phyloP scores from a whole-genome alignment of 2,113 vertebrate genomes.

The Mastomys natalensis region DNA sequence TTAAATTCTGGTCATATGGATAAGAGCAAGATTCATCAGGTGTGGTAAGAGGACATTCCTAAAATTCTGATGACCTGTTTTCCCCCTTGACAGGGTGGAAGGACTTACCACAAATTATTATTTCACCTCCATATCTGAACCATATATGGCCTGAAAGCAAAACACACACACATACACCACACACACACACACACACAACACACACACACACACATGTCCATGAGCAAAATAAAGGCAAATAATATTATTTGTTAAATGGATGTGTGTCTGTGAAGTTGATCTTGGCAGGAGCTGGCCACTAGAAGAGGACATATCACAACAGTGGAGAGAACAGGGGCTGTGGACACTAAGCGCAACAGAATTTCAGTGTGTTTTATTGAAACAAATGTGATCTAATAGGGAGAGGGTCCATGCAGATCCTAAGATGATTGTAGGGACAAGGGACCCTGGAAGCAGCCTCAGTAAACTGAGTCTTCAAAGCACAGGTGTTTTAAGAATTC shows the following conservation, averaged over 20 bases:
- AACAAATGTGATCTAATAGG: neutral
- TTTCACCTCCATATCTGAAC: no score
- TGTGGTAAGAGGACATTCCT: no score
- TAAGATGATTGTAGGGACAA: neutral
- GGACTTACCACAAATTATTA: no score
- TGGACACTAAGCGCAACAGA: neutral
- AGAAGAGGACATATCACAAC: neutral
- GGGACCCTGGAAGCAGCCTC: neutral
- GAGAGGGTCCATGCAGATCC: neutral
- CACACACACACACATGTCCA: neutral
- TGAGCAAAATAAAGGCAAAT: neutral
- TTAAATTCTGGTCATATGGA: no score
- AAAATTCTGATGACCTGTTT: no score
- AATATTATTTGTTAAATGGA: neutral
- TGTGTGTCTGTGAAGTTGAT: neutral
- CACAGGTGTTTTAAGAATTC: neutral
- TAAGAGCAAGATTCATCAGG: no score
- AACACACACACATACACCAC: no score
- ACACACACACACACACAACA: no score
- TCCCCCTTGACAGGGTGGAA: no score
- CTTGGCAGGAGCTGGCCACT: neutral
- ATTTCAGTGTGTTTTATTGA: neutral
- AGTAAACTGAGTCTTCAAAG: neutral
- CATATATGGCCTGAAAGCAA: no score
- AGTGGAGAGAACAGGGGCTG: neutral